phyloP scores from a whole-genome alignment of 2,797 vertebrate genomes.

The Sebastes melanostomus region DNA sequence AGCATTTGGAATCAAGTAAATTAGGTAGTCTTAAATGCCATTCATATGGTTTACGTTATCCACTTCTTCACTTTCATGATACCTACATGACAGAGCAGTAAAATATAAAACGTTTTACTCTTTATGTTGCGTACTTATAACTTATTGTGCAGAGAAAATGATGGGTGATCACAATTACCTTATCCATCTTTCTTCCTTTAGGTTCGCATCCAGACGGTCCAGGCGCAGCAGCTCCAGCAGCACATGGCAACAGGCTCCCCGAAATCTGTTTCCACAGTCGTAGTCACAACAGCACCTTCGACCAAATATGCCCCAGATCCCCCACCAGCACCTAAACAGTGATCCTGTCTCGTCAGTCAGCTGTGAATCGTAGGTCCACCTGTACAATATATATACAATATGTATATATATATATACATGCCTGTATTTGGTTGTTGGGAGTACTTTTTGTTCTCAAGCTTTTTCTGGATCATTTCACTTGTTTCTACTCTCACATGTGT shows the following conservation, averaged over 20 bases:
- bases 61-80: neutral
- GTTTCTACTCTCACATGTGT: neutral
- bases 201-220: constrained; percentile 97
- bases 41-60: neutral
- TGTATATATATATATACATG: neutral
- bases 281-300: constrained; percentile 94
- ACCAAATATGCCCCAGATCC: constrained; percentile 90
- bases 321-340: constrained; percentile 71
- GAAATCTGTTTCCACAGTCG: constrained; percentile 94
- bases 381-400: neutral
- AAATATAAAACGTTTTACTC: neutral
- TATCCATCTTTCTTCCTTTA: constrained; percentile 47
- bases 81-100: neutral
- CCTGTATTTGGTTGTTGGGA: neutral
- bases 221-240: constrained; percentile 92
- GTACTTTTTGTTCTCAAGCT: neutral
- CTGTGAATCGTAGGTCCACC: neutral
- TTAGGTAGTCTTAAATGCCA: neutral
- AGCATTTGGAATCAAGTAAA: neutral
- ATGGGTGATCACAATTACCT: neutral
- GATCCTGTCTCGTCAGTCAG: constrained; percentile 9
- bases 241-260: constrained; percentile 87
- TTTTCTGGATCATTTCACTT: neutral
- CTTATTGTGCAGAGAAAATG: neutral
- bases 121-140: neutral